Evolutionary conservation across 1,140 invertebrate genomes (phyloP), one percentile per base, ranked within the genome.

Genomic region (Penaeus indicus): DNA sequence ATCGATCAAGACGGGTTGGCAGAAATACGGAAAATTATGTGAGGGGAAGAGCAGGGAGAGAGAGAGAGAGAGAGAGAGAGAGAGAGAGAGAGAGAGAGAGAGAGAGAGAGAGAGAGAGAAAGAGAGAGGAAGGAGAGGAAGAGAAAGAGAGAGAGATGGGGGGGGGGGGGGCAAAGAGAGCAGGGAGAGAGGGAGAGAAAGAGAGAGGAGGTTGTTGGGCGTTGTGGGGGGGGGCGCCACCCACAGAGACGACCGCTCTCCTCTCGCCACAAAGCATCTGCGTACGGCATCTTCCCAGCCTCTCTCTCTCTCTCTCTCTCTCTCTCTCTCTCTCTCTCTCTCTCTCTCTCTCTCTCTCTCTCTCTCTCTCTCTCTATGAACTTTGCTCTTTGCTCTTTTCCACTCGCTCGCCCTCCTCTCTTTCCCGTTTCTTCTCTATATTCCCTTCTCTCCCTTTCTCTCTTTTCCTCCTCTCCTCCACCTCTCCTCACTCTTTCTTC

Each of bases 301-400:
- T 75, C 69, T 75, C 69, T 75, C 69, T 75, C 69, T 75, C 69
- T 75, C 69, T 75, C 69, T 75, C 69, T 75, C 69, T 75, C 69
- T 75, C 69, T 75, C 69, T 75, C 69, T 75, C 69, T 75, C 69
- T 13, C 47, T 13, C 13, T 38, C 38, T 38, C 38, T 38, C 38
- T 38, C 38, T 38, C 38, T 38, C 38, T 38, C 38, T 38, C 38
- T 38, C 38, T 38, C 38, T 38, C 38, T 38, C 38, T 38, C 32
- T 72, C 67, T 69, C 67, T 72, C 67, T 72, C 3, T 72, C 67
- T 27, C 67, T 19, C 16, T 69, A n/a, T n/a, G n/a, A n/a, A n/a
- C n/a, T n/a, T n/a, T n/a, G n/a, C n/a, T n/a, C n/a, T n/a, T n/a
- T n/a, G n/a, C 67, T 69, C 13, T 19, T 1, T 19, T 21, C 1